Evolutionary conservation across 2,113 vertebrate species (phyloP), one percentile per base, ranked within the genome.

Genomic region (Tupaia tana): DNA sequence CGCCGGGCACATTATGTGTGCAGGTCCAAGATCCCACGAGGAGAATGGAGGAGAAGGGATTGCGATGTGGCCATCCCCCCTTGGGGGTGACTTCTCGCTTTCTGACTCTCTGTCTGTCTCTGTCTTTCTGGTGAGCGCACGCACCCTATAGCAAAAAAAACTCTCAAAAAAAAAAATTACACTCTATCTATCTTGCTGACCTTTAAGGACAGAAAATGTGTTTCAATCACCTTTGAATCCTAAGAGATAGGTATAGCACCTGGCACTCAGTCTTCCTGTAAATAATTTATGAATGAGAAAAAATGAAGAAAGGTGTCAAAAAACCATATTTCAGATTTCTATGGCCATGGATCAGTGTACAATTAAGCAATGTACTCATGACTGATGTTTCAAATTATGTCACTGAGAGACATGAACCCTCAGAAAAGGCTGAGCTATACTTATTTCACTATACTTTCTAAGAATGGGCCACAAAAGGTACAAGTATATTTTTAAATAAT

Each of bases 401-500:
- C 69, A 52, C n/a, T 73, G 22, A 34, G 67, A 89, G 27, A 89
- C 16, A 70, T 54, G 73, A 86, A 16, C 16, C 18, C 84, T 59
- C 43, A 93, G 82, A 86, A 89, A 86, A 93, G 43, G 43, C 25
- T 66, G 34, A 90, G 16, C 13, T 78, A 11, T n/a, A 70, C 11
- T 69, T 71, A 89, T 0, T 64, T 52, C 5, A 80, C 25, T 75
- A 34, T 70, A 82, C 29, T 81, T 80, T 84, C n/a, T 71, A 93
- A 94, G 31, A 15, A 67, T 43, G 56, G 52, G 63, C 20, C 12
- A 29, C 86, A 10, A 83, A 83, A 90, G 3, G 7, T n/a, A 92
- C 20, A 93, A 87, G 54, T 27, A 3, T 81, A 77, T 15, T 96
- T 92, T 86, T 15, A 59, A 91, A 70, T 64, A 77, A 86, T 64